phyloP scores from a whole-genome alignment of 2,888 invertebrate genomes.

The Tanypteryx hageni region DNA sequence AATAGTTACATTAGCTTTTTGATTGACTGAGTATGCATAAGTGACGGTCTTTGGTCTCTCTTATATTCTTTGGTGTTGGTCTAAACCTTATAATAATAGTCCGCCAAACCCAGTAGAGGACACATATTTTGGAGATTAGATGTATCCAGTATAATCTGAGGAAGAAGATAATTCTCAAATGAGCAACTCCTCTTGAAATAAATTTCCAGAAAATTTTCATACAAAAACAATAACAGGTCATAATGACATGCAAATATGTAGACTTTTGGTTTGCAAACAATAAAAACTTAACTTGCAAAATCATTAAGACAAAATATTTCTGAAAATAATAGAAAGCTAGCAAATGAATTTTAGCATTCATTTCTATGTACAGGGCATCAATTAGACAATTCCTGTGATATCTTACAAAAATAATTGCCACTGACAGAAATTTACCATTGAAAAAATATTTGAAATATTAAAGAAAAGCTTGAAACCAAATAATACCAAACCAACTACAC shows the following conservation, averaged over 20 bases:
- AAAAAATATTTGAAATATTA: too few relatives aligned
- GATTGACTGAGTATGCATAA: constrained; percentile 59
- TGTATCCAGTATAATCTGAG: constrained; percentile 58
- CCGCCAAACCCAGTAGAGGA: constrained; percentile 62
- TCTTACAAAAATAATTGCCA: too few relatives aligned
- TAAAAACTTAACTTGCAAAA: too few relatives aligned
- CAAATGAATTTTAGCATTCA: too few relatives aligned
- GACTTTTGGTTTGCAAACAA: too few relatives aligned
- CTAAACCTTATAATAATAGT: constrained; percentile 62
- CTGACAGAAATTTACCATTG: too few relatives aligned
- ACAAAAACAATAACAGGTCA: neutral
- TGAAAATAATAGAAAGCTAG: too few relatives aligned
- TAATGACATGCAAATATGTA: neutral
- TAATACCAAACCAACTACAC: too few relatives aligned
- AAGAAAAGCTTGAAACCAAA: too few relatives aligned
- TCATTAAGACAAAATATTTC: too few relatives aligned
- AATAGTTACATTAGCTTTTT: constrained; percentile 62
- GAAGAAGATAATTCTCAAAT: constrained; percentile 4
- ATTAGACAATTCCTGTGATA: too few relatives aligned
- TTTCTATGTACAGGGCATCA: too few relatives aligned
- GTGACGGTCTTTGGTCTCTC: constrained; percentile 56
- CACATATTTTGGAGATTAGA: constrained; percentile 56
- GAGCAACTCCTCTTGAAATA: neutral
- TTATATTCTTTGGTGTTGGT: constrained; percentile 55
- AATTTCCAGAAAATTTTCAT: neutral